Evolutionary conservation across 2,888 invertebrate species (phyloP).

Genomic region (Glyphotaelius pellucidus): DNA sequence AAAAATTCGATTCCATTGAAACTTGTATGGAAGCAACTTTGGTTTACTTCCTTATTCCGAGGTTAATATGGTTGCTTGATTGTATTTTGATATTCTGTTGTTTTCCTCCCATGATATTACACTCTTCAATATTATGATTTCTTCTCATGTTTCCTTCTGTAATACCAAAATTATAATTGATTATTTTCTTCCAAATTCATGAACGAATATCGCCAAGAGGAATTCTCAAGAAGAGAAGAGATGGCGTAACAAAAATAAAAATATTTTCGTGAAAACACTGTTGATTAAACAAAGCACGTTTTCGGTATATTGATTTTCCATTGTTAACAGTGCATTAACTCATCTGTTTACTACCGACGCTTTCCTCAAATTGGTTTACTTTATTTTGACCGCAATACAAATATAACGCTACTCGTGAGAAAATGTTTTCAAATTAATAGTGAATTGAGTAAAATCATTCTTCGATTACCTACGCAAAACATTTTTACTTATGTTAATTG

Average conservation of each 20-base stretch:
- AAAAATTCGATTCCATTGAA: no score
- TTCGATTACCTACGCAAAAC: neutral
- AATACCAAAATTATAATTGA: neutral
- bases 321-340: neutral
- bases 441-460: neutral
- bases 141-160: neutral
- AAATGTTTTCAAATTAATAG: neutral
- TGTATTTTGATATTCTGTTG: no score
- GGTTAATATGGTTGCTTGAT: no score
- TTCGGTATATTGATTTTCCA: neutral
- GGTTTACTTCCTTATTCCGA: no score
- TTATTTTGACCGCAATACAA: neutral
- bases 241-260: neutral
- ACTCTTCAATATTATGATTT: no score
- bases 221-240: neutral
- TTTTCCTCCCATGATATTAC: no score
- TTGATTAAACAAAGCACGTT: neutral
- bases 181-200: neutral
- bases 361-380: neutral
- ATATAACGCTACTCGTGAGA: neutral
- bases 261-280: neutral
- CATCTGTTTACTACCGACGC: neutral
- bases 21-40: no score
- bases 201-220: neutral
- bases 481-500: neutral